These are phyloP conservation scores for Leucozona laternaria DNA, from an alignment of 2,888 invertebrate species.

Conservation along the genomic window DNA sequence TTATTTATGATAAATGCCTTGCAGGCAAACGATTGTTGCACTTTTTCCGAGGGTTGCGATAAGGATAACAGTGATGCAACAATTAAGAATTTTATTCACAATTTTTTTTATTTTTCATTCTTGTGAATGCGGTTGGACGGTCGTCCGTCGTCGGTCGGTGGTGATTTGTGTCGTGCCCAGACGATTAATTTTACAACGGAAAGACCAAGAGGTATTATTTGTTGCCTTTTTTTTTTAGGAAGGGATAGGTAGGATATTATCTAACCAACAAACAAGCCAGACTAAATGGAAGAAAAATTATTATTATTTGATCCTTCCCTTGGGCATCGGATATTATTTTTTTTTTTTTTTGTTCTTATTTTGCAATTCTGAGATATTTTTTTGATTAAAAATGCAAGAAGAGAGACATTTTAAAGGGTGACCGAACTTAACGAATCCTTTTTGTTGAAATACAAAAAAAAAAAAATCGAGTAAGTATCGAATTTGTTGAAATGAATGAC, in stretches of 20 bases:
- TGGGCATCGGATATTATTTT: conserved; percentile 24
- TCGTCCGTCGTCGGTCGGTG: background rate
- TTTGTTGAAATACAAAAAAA: background rate
- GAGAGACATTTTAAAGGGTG: conserved; percentile 22
- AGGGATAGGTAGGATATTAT: conserved; percentile 49
- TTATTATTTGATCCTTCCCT: conserved; percentile 57
- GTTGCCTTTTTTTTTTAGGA: background rate
- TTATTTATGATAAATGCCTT: conserved; percentile 36
- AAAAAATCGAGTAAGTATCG: background rate
- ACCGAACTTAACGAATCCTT: background rate
- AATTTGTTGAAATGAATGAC: background rate
- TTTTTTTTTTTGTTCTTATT: conserved; percentile 25
- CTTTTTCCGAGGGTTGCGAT: conserved; percentile 56
- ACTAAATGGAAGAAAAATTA: conserved; percentile 57
- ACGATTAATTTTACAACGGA: conserved; percentile 65
- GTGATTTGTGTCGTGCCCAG: conserved; percentile 47
- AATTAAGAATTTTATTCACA: conserved; percentile 40
- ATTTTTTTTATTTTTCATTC: background rate
- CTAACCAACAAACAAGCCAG: conserved; percentile 59
- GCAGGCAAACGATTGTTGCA: conserved; percentile 68
- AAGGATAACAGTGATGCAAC: conserved; percentile 68
- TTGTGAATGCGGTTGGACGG: conserved; percentile 17
- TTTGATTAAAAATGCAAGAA: conserved; percentile 56
- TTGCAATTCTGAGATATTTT: conserved; percentile 30
- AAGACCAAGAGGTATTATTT: conserved; percentile 15